Evolutionary conservation across 1,140 invertebrate genomes (phyloP), one percentile per base, ranked within the genome.

Genomic region (Drosophila saltans): DNA sequence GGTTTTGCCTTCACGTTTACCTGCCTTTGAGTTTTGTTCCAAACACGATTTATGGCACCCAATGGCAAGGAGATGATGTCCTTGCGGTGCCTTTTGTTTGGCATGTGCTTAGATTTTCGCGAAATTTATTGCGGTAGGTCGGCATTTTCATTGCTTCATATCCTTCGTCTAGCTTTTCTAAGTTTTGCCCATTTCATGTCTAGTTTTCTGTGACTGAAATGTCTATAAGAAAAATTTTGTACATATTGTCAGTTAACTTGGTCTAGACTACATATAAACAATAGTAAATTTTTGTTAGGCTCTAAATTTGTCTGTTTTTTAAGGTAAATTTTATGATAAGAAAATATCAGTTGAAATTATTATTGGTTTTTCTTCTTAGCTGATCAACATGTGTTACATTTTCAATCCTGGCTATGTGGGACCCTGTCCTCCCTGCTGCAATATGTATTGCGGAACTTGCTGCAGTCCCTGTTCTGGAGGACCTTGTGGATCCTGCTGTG

Each of bases 81-180:
- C 59, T 55, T 72, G 75, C 45, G 8, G 7, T 52, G 45, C 7
- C 84, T 89, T 78, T 75, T 72, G 83, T 88, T 88, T 84, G 68
- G 80, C 65, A 75, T 75, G 48, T 52, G 56, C 43, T 78, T 59
- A 63, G 64, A 69, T 73, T 61, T 39, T 60, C 78, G 81, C 68
- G 85, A 78, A 85, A 91, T 91, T 91, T 91, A 83, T 91, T 91
- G 88, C 66, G 88, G 88, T 80, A 91, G 88, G 88, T 91, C 88
- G 88, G 88, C 83, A 90, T 77, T 91, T 91, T 91, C 81, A 90
- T 89, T 89, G 77, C 77, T 78, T 16, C 16, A 16, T 79, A 56
- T 48, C 8, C 33, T 4, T 36, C 6, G 6, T 3, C 57, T 41
- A 16, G 7, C 52, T 36, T 11, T 33, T 21, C 5, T 58, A 45